Evolutionary conservation across 2,888 invertebrate species (phyloP).

Genomic region (Apamea monoglypha): DNA sequence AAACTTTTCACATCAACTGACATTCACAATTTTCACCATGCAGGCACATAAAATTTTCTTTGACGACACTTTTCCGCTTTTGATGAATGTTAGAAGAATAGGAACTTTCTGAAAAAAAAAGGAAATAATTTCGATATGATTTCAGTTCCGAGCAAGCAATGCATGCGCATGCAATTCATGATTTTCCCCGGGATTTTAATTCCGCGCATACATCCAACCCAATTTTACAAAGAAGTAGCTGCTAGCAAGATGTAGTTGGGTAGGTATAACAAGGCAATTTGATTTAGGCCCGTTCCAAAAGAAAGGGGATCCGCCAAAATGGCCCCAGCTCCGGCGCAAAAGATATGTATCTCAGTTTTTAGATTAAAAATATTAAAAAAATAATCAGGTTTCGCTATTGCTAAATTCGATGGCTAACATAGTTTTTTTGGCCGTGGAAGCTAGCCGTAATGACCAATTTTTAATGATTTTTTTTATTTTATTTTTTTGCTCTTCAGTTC

Average conservation of each 20-base stretch:
- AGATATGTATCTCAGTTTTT: too few species aligned
- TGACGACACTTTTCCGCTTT: constrained; percentile 52
- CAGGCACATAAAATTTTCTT: constrained; percentile 50
- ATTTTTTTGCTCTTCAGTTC: too few species aligned
- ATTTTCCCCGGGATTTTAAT: not conserved
- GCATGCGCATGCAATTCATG: not conserved
- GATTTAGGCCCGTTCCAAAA: not conserved
- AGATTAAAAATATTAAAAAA: too few species aligned
- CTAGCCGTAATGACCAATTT: too few species aligned
- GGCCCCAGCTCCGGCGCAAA: too few species aligned
- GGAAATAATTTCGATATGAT: too few species aligned
- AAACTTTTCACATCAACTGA: constrained; percentile 62
- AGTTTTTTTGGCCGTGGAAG: too few species aligned
- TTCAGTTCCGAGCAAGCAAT: not conserved
- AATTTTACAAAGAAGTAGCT: not conserved
- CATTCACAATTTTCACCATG: constrained; percentile 62
- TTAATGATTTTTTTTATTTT: too few species aligned
- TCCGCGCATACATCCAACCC: too few species aligned
- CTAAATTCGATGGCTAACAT: too few species aligned
- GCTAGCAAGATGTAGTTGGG: not conserved
- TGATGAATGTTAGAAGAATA: constrained; percentile 80
- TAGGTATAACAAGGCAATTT: not conserved
- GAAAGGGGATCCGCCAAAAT: too few species aligned
- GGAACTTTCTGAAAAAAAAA: constrained; percentile 82
- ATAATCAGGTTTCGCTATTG: too few species aligned